phyloP scores from a whole-genome alignment of 2,888 invertebrate species.

The Phytoseiulus persimilis region DNA sequence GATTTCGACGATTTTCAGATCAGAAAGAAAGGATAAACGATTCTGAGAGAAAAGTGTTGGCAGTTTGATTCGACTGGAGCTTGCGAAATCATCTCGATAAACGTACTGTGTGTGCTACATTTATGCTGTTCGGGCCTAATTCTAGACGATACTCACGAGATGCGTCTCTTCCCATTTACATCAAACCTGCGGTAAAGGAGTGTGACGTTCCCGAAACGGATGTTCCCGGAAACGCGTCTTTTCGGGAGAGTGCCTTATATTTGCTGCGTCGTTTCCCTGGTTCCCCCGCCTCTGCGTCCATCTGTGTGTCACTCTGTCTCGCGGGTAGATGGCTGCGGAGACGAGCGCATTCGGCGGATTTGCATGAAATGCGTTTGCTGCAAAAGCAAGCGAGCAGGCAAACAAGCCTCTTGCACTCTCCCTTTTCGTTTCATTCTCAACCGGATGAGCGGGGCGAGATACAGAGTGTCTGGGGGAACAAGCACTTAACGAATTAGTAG shows the following conservation, averaged over 20 bases:
- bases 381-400: not conserved
- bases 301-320: not conserved
- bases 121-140: no score
- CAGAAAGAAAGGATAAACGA: no score
- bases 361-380: not conserved
- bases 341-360: not conserved
- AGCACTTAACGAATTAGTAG: conserved; percentile 5
- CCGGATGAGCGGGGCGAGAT: not conserved
- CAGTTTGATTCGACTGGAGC: no score
- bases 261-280: not conserved
- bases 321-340: not conserved
- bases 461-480: not conserved
- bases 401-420: not conserved
- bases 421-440: conserved; percentile 5
- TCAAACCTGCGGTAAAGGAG: not conserved
- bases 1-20: no score
- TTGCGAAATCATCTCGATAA: no score
- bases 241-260: not conserved
- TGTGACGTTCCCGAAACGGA: not conserved
- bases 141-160: no score
- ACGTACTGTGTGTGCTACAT: no score
- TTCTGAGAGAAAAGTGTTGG: no score
- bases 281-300: not conserved
- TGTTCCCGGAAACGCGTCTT: not conserved
- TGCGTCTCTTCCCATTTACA: not conserved